Conservation (phyloP, 1,140 invertebrate genomes). For the Ceratitis capitata region DNA sequence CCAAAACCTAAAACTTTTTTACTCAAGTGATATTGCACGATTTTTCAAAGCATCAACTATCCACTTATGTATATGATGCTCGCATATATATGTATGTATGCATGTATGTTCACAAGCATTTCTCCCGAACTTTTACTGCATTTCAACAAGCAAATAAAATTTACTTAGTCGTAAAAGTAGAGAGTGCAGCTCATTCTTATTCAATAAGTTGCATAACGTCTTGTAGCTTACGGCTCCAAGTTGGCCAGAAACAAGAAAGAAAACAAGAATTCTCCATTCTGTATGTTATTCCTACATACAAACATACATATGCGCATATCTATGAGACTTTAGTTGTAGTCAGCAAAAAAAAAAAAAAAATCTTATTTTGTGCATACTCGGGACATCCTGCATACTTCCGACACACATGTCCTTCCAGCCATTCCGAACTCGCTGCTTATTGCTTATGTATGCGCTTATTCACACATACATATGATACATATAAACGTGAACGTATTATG, state of each 20-base stretch:
- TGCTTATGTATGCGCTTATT: neutral
- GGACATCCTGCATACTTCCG: neutral
- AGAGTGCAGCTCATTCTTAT: neutral
- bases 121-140: neutral
- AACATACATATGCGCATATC: neutral
- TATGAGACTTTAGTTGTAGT: neutral
- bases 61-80: neutral
- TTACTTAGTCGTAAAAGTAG: neutral
- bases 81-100: no score
- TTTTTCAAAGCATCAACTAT: neutral
- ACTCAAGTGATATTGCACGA: no score
- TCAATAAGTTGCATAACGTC: neutral
- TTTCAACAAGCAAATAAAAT: neutral
- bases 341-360: neutral
- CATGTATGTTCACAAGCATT: neutral
- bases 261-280: no score
- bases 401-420: neutral
- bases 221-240: neutral
- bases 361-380: conserved; percentile 3
- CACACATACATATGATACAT: no score
- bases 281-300: neutral
- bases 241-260: no score
- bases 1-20: no score
- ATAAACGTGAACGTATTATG: no score
- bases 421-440: neutral